Conservation (phyloP, 1,140 invertebrate species). For the Papilio machaon region DNA sequence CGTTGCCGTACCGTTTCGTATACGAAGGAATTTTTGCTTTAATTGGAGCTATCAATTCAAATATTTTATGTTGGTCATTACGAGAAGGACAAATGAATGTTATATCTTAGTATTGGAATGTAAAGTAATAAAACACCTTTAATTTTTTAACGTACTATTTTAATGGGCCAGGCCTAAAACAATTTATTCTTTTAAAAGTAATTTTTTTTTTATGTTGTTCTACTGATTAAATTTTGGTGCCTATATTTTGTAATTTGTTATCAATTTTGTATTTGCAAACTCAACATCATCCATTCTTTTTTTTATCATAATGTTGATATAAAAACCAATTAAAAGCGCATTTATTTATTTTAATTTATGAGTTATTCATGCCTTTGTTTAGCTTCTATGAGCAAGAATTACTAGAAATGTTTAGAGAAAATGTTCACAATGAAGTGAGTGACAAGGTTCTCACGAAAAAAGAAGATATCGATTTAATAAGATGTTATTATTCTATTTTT, state of each 20-base stretch:
- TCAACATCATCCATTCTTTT: not conserved
- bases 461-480: slow-evolving; percentile 24
- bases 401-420: slow-evolving; percentile 21
- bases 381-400: slow-evolving; percentile 7
- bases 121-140: not conserved
- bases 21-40: slow-evolving; percentile 10
- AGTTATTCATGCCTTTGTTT: not conserved
- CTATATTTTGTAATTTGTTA: too few relatives aligned
- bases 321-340: not conserved
- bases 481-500: not conserved
- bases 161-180: too few relatives aligned
- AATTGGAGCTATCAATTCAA: slow-evolving; percentile 24
- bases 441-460: slow-evolving; percentile 31
- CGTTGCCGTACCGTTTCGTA: slow-evolving; percentile 31
- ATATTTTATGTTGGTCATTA: slow-evolving; percentile 21
- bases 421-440: slow-evolving; percentile 6
- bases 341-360: not conserved
- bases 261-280: too few relatives aligned
- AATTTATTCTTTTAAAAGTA: too few relatives aligned
- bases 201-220: too few relatives aligned
- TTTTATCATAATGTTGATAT: not conserved
- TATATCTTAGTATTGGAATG: not conserved
- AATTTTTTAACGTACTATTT: not conserved
- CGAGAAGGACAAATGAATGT: slow-evolving; percentile 1
- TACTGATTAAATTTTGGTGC: too few relatives aligned